These are phyloP conservation scores for Botrylloides violaceus DNA, from an alignment of 23 tunicate species.

Conservation along the genomic window DNA sequence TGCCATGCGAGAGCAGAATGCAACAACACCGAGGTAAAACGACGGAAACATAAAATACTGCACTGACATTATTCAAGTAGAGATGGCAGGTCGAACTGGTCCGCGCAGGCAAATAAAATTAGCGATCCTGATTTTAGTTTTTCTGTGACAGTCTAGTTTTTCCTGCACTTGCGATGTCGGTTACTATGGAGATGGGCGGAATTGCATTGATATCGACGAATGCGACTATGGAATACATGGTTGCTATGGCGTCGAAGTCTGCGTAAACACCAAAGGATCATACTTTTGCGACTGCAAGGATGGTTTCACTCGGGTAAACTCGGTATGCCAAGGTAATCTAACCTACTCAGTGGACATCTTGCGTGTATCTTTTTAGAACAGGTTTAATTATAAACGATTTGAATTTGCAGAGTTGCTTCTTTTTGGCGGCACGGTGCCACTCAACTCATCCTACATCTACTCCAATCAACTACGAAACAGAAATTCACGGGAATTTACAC, in stretches of 20 bases:
- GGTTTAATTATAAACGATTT: background rate
- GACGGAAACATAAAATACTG: too few species aligned
- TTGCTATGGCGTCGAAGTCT: background rate
- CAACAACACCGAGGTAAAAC: conserved; percentile 13
- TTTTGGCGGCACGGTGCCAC: background rate
- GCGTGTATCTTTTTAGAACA: background rate
- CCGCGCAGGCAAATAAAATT: too few species aligned
- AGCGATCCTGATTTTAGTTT: too few species aligned
- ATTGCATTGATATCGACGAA: conserved; percentile 15
- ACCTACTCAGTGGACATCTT: background rate
- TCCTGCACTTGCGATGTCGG: conserved; percentile 6
- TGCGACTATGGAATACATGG: conserved; percentile 1
- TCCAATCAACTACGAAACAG: background rate
- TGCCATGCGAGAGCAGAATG: conserved; percentile 18
- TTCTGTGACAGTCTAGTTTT: conserved; percentile 20
- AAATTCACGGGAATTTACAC: background rate
- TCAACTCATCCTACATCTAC: background rate
- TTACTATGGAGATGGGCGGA: conserved; percentile 2
- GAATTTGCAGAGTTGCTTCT: conserved; percentile 1
- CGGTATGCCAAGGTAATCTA: background rate
- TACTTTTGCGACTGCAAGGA: conserved; percentile 18
- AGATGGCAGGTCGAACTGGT: too few species aligned
- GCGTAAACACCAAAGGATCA: conserved; percentile 10
- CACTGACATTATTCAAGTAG: too few species aligned
- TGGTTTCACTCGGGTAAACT: conserved; percentile 5